Conservation (phyloP, 2,888 invertebrate genomes). For the Scaptomyza reducta region DNA sequence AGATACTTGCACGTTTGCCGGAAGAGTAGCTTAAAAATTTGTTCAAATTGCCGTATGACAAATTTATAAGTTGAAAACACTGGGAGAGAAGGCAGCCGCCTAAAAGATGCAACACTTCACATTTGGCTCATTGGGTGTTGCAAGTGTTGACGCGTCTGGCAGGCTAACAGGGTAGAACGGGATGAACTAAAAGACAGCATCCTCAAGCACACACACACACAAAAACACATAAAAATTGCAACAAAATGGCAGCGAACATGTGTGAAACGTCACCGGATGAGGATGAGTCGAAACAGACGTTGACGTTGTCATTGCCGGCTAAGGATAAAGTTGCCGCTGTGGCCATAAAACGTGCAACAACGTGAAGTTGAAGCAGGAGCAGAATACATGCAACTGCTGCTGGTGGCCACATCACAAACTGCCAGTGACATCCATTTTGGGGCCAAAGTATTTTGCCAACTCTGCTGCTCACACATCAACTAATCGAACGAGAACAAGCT, state of each 20-base stretch:
- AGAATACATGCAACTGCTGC: conserved; percentile 11
- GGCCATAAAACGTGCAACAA: conserved; percentile 69
- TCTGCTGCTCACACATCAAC: conserved; percentile 49
- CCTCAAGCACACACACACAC: conserved; percentile 11
- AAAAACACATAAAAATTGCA: conserved; percentile 67
- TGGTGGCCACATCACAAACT: conserved; percentile 40
- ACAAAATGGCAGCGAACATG: conserved; percentile 66
- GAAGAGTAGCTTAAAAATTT: conserved; percentile 43
- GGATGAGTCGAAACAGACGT: conserved; percentile 62
- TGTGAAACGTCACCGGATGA: conserved; percentile 45
- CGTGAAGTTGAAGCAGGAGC: conserved; percentile 1
- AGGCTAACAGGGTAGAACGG: conserved; percentile 13
- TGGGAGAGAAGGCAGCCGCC: conserved; percentile 33
- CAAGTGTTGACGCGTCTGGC: conserved; percentile 53
- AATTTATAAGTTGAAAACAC: conserved; percentile 50
- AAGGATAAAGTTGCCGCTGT: conserved; percentile 69
- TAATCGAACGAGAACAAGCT: conserved; percentile 65
- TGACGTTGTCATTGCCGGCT: conserved; percentile 44
- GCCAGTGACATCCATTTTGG: conserved; percentile 52
- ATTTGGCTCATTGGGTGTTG: conserved; percentile 37
- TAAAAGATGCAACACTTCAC: conserved; percentile 62
- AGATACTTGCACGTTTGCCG: conserved; percentile 29
- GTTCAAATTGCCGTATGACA: conserved; percentile 57
- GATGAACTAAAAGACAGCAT: conserved; percentile 1
- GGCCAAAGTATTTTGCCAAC: conserved; percentile 69